Evolutionary conservation across 2,113 vertebrate genomes (phyloP), one percentile per base, ranked within the genome.

Genomic region (Perca flavescens): DNA sequence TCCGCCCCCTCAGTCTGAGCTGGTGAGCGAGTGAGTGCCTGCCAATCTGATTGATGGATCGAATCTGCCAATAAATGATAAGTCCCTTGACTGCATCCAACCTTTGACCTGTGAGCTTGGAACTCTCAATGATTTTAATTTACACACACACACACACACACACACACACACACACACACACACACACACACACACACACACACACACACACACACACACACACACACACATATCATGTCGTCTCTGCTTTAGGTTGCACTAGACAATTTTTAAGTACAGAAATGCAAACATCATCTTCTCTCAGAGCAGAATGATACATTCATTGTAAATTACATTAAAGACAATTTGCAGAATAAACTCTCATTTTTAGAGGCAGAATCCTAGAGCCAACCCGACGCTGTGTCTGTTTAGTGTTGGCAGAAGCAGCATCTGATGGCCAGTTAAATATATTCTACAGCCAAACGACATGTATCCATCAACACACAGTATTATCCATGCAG

Each of bases 11-110:
- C 60, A n/a, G 17, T 78, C 68, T 43, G 40, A 43, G 9, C 34
- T 34, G 34, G 34, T 2, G 10, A 56, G 72, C 15, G 40, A 71
- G 57, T 5, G 53, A 77, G 60, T 34, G 43, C 64, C 76, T 78
- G 82, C 89, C 82, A 79, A 25, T 76, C 67, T 93, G 88, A 93
- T 86, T 84, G 79, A 94, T 90, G 71, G 57, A 49, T 78, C 17
- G 54, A 74, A 80, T 81, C 82, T 87, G 73, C 80, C 90, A 83
- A 86, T 90, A 85, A 85, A 87, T 69, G 53, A 80, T 57, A 78
- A 64, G 58, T 76, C 82, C 21, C 78, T 46, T 21, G 65, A 66
- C 77, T 79, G 53, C 65, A 65, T 36, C 46, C 25, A 17, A 86
- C 89, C 90, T 92, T 75, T 91, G 89, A 92, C 89, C 87, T 52